phyloP scores from a whole-genome alignment of 2,888 invertebrate genomes.

The Muschampia plurimacula region DNA sequence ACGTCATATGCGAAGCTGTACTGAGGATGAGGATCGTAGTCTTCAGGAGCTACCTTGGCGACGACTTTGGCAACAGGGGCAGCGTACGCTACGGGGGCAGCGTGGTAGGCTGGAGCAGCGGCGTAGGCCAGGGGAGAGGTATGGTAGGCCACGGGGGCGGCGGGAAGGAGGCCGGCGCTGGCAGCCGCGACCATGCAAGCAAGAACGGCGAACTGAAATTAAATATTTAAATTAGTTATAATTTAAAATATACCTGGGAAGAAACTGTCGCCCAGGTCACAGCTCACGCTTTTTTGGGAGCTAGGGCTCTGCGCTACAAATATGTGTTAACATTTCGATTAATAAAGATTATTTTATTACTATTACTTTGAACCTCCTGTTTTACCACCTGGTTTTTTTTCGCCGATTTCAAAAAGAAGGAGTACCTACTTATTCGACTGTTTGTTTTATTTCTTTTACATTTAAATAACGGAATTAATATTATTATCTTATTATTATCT shows the following conservation, averaged over 20 bases:
- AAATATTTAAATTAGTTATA: conserved; percentile 34
- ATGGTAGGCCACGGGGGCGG: conserved; percentile 53
- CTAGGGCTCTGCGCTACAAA: too few species aligned
- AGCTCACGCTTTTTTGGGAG: too few species aligned
- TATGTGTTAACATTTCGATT: too few species aligned
- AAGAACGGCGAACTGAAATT: conserved; percentile 69
- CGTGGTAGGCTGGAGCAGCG: conserved; percentile 46
- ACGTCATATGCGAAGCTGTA: conserved; percentile 85
- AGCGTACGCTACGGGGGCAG: conserved; percentile 12
- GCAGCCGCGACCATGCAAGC: conserved; percentile 71
- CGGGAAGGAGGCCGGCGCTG: conserved; percentile 68
- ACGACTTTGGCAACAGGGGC: conserved; percentile 24
- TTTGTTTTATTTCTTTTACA: neutral
- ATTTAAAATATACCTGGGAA: too few species aligned
- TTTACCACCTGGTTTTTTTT: too few species aligned
- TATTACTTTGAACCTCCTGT: too few species aligned
- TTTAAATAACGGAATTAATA: neutral
- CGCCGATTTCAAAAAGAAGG: too few species aligned
- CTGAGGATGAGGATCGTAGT: conserved; percentile 71
- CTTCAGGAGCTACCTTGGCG: conserved; percentile 52
- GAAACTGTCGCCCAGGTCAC: neutral
- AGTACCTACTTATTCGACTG: too few species aligned
- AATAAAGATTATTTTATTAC: too few species aligned
- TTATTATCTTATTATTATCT: neutral
- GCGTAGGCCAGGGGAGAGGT: conserved; percentile 52